Conservation (phyloP, 2,113 vertebrate species). For the Megaptera novaeangliae region DNA sequence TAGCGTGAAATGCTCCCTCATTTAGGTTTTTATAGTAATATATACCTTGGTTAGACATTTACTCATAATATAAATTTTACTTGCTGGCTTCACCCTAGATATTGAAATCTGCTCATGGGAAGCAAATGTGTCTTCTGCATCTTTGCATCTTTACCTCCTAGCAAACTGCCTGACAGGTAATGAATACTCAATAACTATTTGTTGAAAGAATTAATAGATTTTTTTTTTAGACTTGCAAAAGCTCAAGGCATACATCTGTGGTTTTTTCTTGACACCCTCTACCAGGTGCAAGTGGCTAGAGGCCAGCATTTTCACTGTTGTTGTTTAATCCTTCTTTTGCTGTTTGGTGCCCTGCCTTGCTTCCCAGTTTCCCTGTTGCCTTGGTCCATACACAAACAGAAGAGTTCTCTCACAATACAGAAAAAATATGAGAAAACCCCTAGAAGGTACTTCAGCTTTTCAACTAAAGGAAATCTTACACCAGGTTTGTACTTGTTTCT, state of each 20-base stretch:
- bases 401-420: neutral
- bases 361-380: slow-evolving; percentile 51
- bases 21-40: neutral
- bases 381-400: slow-evolving; percentile 60
- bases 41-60: neutral
- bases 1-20: neutral
- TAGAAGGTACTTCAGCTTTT: slow-evolving; percentile 1
- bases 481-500: slow-evolving; percentile 41
- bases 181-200: slow-evolving; percentile 67
- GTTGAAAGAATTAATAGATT: slow-evolving; percentile 59
- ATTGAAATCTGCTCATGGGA: neutral
- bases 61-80: neutral
- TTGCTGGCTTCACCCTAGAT: neutral
- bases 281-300: slow-evolving; percentile 59
- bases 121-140: neutral
- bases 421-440: neutral
- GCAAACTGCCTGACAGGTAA: slow-evolving; percentile 51
- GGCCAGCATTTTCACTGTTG: slow-evolving; percentile 21
- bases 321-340: slow-evolving; percentile 52
- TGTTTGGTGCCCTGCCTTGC: neutral
- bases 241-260: slow-evolving; percentile 44
- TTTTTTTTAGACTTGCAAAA: slow-evolving; percentile 38
- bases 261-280: slow-evolving; percentile 25
- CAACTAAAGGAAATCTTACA: neutral
- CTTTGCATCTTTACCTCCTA: slow-evolving; percentile 26